Evolutionary conservation across 2,113 vertebrate genomes (phyloP).

Genomic region (Gnathonemus longibarbis): DNA sequence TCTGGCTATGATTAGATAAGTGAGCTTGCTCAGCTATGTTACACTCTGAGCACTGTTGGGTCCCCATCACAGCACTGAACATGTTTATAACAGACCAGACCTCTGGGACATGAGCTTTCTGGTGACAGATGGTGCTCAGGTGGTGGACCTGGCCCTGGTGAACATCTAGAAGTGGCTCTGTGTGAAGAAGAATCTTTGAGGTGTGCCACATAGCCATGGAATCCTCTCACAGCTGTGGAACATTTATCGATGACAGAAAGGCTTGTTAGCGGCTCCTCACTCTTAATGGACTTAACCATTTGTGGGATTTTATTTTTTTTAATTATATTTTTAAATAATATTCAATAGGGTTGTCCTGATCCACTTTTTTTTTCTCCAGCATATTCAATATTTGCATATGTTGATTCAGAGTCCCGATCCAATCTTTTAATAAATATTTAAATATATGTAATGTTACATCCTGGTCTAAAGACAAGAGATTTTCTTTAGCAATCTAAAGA

Average conservation of each 20-base stretch:
- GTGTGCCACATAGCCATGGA: neutral
- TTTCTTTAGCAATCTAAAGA: too few relatives aligned
- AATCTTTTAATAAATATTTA: neutral
- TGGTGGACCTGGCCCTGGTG: neutral
- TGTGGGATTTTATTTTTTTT: neutral
- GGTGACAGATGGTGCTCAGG: constrained; percentile 1
- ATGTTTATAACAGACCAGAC: neutral
- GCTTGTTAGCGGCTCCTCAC: neutral
- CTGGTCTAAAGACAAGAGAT: too few relatives aligned
- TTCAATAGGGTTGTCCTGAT: neutral
- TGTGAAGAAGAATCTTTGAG: neutral
- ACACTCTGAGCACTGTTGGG: neutral
- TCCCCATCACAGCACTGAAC: neutral
- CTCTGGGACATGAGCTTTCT: neutral
- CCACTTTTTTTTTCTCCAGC: neutral
- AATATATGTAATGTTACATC: neutral
- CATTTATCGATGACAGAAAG: neutral
- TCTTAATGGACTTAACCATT: neutral
- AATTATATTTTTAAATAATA: too few relatives aligned
- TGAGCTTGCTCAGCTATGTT: neutral
- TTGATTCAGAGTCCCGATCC: neutral
- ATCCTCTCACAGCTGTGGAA: neutral
- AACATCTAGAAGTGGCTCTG: neutral
- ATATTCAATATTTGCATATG: neutral
- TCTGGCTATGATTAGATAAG: neutral